Evolutionary conservation across 23 tunicate genomes (phyloP), one percentile per base, ranked within the genome.

Genomic region (Phallusia fumigata): DNA sequence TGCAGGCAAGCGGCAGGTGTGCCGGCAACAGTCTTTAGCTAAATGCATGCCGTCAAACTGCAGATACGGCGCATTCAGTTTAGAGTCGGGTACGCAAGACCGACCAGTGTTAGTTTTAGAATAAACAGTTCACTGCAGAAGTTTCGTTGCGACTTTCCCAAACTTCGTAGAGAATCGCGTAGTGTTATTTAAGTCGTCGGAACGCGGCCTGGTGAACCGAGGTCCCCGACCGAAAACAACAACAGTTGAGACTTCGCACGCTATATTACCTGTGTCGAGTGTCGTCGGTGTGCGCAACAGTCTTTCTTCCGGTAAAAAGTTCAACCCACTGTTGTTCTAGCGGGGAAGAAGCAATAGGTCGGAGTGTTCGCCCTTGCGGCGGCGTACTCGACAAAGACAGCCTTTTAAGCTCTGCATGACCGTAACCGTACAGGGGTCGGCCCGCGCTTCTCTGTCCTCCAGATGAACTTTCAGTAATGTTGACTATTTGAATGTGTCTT

Each of bases 391-490:
- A 21, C 69, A 21, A 58, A 58, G 69, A n/a, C 69, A 22, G 26
- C 69, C 69, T 58, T 58, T 58, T 24, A 58, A 58, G 69, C 69
- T 58, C 26, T 58, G 69, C 69, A 58, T 24, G 28, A 58, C 28
- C 69, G 69, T 58, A 58, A 21, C 69, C 69, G 47, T 3, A 40
- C 47, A 10, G 47, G 47, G 47, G 5, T 40, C 47, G 10, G 47
- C 11, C 69, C 69, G 26, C 69, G 69, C 69, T 24, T 24, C n/a
- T 2, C 28, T 58, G 69, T 58, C 69, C 69, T 58, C 69, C 69
- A 58, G 69, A 16, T 58, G 69, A 58, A 58, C 69, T 58, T 58
- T 24, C 69, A 1, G 69, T 58, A 58, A 58, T 24, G 28, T 58
- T 58, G 69, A 24, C 69, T 58, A 58, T 58, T 58, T 58, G 26